Base-by-base conservation (phyloP, 2,797 vertebrate species). In the Danio kyathit region DNA sequence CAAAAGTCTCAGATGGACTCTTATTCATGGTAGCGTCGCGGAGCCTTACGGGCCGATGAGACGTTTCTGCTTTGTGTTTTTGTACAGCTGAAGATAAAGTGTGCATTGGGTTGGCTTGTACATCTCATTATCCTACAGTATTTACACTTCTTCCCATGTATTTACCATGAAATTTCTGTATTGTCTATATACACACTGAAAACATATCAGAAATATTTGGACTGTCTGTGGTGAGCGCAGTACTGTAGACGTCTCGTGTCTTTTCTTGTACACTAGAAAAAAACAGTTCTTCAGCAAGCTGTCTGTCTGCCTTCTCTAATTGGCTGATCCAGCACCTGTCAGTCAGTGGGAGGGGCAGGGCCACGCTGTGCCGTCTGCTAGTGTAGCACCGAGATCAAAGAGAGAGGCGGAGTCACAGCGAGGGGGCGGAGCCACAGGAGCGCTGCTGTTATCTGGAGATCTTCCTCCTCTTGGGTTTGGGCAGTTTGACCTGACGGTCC, bases 21-120 rank as follows among this genome's bases (percentile, higher is more conserved):
- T 90, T 88, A 89, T 92, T 90, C 43, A 74, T 75, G 69, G 70
- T 83, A 80, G 84, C 80, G 80, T 83, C 95, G 94, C 94, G 95
- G 93, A 87, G 94, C 95, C 94, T 57, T 94, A 93, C 93, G 91
- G 93, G 93, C 95, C 94, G 91, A 95, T 93, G 91, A 95, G 91
- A 91, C 82, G 82, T 74, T 76, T 90, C 46, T 71, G 69, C 49
- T 74, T 81, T 81, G 81, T 70, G 81, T 94, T 97, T 97, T 98
- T 29, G 96, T 98, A 99, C 97, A 99, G 97, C 97, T 96, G 97
- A 99, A 99, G 97, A 98, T 99, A 97, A 96, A 99, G 95, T 99
- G 97, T 98, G 97, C 97, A 98, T 98, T 96, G 96, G 93, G 96
- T 98, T 97, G 91, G 96, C 96, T 98, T 97, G 96, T 98, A 99